Evolutionary conservation across 2,888 invertebrate genomes (phyloP).

Genomic region (Entomobrya multifasciata): DNA sequence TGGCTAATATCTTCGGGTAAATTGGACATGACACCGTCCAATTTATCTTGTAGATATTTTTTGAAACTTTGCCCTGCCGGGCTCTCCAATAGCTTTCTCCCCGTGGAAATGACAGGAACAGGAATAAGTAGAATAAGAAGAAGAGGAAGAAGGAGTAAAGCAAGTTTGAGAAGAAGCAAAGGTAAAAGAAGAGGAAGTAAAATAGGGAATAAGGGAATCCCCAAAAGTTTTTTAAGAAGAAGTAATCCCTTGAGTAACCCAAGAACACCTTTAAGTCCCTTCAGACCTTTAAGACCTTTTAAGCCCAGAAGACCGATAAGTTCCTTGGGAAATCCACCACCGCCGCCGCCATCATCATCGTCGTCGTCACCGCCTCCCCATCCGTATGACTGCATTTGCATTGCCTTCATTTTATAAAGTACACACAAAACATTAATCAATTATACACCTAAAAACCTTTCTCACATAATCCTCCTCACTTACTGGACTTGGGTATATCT

Average conservation of each 20-base stretch:
- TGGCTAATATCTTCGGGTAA: slow-evolving; percentile 45
- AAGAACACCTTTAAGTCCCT: slow-evolving; percentile 34
- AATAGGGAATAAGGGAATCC: slow-evolving; percentile 48
- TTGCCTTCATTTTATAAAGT: slow-evolving; percentile 18
- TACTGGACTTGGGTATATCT: slow-evolving; percentile 59
- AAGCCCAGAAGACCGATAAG: slow-evolving; percentile 47
- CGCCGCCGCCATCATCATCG: slow-evolving; percentile 37
- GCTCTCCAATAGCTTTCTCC: slow-evolving; percentile 32
- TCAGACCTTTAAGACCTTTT: slow-evolving; percentile 45
- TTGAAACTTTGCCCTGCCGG: slow-evolving; percentile 51
- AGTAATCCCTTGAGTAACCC: slow-evolving; percentile 28
- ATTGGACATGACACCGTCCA: slow-evolving; percentile 59
- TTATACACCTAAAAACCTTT: not conserved
- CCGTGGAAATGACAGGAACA: slow-evolving; percentile 37
- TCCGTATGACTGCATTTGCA: slow-evolving; percentile 40
- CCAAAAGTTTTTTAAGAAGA: slow-evolving; percentile 41
- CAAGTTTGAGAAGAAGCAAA: slow-evolving; percentile 49
- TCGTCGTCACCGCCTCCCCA: slow-evolving; percentile 30
- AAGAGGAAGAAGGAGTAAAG: slow-evolving; percentile 42
- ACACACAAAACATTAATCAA: not conserved
- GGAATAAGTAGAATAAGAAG: slow-evolving; percentile 56
- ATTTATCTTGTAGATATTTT: slow-evolving; percentile 47
- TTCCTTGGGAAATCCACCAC: slow-evolving; percentile 51
- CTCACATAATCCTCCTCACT: not conserved
- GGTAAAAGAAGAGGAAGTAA: slow-evolving; percentile 48